Conservation (phyloP, 2,888 invertebrate species). For the Drosophila mimica region DNA sequence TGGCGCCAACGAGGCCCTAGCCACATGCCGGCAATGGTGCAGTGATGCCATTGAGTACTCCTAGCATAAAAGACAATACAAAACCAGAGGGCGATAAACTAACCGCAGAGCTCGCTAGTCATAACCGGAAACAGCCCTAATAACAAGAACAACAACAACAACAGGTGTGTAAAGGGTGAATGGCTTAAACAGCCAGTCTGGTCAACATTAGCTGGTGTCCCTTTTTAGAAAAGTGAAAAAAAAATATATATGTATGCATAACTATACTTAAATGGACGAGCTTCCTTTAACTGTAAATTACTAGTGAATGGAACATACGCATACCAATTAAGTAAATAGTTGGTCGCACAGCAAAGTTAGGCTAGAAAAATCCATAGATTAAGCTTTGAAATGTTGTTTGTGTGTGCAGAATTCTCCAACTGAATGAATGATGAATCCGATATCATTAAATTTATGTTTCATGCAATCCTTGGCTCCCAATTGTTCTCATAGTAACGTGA, state of each 20-base stretch:
- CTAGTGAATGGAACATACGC: constrained; percentile 44
- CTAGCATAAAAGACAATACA: constrained; percentile 65
- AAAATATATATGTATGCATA: constrained; percentile 18
- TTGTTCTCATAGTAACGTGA: constrained; percentile 3
- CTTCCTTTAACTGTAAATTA: constrained; percentile 73
- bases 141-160: constrained; percentile 27
- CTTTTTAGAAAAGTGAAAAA: constrained; percentile 45
- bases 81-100: constrained; percentile 39
- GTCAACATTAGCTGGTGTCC: constrained; percentile 28
- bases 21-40: constrained; percentile 25
- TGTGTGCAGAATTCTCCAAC: constrained; percentile 7
- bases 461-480: not conserved
- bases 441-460: not conserved
- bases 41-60: constrained; percentile 19
- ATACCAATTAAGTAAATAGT: constrained; percentile 4
- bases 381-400: constrained; percentile 26
- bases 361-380: constrained; percentile 29
- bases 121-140: constrained; percentile 12
- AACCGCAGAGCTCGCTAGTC: constrained; percentile 12
- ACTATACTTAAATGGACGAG: constrained; percentile 60
- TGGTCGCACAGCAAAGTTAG: constrained; percentile 26
- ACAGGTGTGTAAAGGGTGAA: constrained; percentile 40
- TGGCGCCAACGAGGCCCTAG: constrained; percentile 53
- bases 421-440: constrained; percentile 4
- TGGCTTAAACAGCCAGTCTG: constrained; percentile 6